These are phyloP conservation scores for Amiota communis DNA, from an alignment of 2,888 invertebrate genomes.

Conservation along the genomic window DNA sequence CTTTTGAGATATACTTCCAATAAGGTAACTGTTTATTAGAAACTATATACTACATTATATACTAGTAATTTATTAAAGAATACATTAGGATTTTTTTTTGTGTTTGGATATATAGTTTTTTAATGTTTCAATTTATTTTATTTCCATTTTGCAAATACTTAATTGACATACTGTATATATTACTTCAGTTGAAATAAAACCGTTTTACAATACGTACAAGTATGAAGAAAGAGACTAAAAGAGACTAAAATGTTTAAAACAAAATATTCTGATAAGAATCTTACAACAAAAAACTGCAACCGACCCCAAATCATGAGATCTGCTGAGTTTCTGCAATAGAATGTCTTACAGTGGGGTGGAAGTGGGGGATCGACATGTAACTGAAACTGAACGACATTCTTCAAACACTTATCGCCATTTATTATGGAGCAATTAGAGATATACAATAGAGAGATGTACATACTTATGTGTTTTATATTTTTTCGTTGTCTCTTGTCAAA, in stretches of 20 bases:
- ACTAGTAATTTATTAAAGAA: too few species aligned
- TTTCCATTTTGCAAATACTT: neutral
- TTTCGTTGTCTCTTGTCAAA: neutral
- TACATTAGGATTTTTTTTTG: too few species aligned
- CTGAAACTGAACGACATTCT: neutral
- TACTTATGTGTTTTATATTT: neutral
- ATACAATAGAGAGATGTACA: too few species aligned
- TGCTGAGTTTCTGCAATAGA: neutral
- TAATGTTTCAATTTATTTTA: neutral
- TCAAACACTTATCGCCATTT: slow-evolving; percentile 14
- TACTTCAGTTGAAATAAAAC: neutral
- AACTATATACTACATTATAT: too few species aligned
- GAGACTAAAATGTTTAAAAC: slow-evolving; percentile 14
- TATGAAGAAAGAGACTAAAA: neutral
- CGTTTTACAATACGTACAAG: neutral
- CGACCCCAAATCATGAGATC: neutral
- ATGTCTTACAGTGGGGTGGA: neutral
- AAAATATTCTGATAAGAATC: slow-evolving; percentile 21
- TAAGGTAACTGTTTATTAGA: too few species aligned
- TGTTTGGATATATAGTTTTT: too few species aligned
- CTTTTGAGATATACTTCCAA: too few species aligned
- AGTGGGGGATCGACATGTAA: neutral
- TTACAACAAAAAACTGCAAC: neutral
- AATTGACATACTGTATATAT: neutral
- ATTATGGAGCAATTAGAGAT: slow-evolving; percentile 12